These are phyloP conservation scores for Lysandra bellargus DNA, from an alignment of 2,888 invertebrate species.

Conservation along the genomic window DNA sequence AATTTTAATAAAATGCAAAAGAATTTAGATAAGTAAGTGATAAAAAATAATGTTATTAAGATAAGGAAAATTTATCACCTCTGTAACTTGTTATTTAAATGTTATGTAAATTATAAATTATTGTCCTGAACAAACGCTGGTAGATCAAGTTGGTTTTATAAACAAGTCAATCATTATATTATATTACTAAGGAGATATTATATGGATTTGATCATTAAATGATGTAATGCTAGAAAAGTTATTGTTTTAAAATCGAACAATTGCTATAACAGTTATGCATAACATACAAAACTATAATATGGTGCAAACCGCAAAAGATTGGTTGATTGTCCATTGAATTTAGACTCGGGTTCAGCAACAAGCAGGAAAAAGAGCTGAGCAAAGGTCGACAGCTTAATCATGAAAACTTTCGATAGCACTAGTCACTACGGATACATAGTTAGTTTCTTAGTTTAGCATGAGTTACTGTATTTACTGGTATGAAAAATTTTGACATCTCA, in stretches of 20 bases:
- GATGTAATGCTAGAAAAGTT: neutral
- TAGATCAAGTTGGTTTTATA: neutral
- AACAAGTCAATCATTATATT: neutral
- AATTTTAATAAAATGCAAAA: neutral
- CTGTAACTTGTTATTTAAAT: neutral
- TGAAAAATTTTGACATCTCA: too few relatives aligned
- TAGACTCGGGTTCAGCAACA: too few relatives aligned
- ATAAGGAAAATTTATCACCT: neutral
- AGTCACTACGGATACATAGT: too few relatives aligned
- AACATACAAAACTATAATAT: neutral
- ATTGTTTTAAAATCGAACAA: neutral
- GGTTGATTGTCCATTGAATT: too few relatives aligned
- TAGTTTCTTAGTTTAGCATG: too few relatives aligned
- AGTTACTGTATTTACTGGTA: too few relatives aligned
- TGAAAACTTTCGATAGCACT: too few relatives aligned
- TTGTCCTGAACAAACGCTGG: neutral
- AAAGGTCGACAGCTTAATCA: too few relatives aligned
- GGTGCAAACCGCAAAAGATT: too few relatives aligned
- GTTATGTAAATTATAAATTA: constrained; percentile 2
- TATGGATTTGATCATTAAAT: neutral
- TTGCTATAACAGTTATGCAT: neutral
- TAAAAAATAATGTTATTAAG: neutral
- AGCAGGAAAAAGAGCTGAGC: too few relatives aligned
- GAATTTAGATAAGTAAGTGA: neutral
- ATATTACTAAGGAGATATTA: neutral